Base-by-base conservation (phyloP, 2,888 invertebrate genomes). In the Azorinus chamasolen region DNA sequence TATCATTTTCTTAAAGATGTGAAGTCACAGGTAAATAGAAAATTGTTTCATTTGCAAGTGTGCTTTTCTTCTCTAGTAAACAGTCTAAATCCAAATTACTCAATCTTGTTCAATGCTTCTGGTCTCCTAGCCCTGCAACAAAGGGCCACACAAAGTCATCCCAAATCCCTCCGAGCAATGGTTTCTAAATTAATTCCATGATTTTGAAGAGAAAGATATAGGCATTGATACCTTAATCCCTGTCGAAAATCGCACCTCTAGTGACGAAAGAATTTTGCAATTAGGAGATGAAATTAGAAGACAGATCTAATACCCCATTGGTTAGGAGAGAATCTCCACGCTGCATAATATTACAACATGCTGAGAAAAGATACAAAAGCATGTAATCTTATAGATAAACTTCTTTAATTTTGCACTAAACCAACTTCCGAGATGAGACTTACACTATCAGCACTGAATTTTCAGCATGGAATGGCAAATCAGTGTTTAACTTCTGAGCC, bases 191-290 rank as follows among this genome's bases (percentile, higher is more conserved):
- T 66, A 65, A 53, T 41, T 53, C 53, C 48, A 61, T 8, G 32
- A 32, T 32, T 32, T 32, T 10, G 10, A 32, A 10, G 32, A 32
- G 32, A 32, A 32, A 32, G 32, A 32, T 32, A 32, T 4, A 32
- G 32, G 32, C 37, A 78, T 63, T 73, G 72, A 78, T 73, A 65
- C 64, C 12, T n/a, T 78, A 78, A 78, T 72, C 78, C 64, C 16
- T n/a, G 50, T 20, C 50, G 50, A 50, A 64, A 73, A 72, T 78
- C 27, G 25, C 58, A 66, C 69, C 46, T 64, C 51, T 41, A 20
- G 61, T 32, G 62, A 64, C 43, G 51, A 61, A 72, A 73, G 78
- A 65, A 69, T 64, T 58, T 58, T 69, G 32, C 55, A 55, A 55
- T 55, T 55, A 55, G 5, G 39, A 39, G 41, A 39, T 55, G 55